Conservation (phyloP, 2,113 vertebrate species). For the Oncorhynchus mykiss region DNA sequence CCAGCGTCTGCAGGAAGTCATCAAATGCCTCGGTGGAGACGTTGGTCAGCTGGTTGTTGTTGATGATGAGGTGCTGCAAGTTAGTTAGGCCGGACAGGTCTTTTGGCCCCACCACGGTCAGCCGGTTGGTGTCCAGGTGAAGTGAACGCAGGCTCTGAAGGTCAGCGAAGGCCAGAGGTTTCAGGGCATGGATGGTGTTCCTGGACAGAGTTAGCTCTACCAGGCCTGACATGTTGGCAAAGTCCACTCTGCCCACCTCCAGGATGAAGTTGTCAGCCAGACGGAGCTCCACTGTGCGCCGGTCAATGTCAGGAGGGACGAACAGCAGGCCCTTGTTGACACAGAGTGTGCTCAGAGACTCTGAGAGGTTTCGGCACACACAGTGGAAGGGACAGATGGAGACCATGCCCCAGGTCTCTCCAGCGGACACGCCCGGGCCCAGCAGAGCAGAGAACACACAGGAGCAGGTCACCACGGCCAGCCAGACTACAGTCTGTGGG, state of each 20-base stretch:
- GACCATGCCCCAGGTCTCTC: slow-evolving; percentile 80
- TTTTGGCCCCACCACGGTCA: slow-evolving; percentile 77
- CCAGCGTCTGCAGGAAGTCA: slow-evolving; percentile 83
- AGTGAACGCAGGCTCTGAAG: slow-evolving; percentile 87
- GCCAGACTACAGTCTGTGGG: slow-evolving; percentile 6
- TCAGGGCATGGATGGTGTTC: slow-evolving; percentile 85
- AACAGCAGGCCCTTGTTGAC: slow-evolving; percentile 91
- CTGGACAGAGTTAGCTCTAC: slow-evolving; percentile 89
- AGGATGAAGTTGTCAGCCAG: slow-evolving; percentile 91
- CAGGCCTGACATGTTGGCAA: slow-evolving; percentile 88
- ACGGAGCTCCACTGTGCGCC: slow-evolving; percentile 87
- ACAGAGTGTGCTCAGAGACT: slow-evolving; percentile 89
- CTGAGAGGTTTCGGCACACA: slow-evolving; percentile 88
- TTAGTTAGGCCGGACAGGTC: slow-evolving; percentile 83
- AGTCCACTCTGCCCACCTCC: slow-evolving; percentile 81
- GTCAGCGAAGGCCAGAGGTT: slow-evolving; percentile 84
- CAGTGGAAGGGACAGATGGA: slow-evolving; percentile 87
- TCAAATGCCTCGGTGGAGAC: slow-evolving; percentile 81
- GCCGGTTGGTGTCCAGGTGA: slow-evolving; percentile 86
- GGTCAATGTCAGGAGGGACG: slow-evolving; percentile 86
- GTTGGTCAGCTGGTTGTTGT: slow-evolving; percentile 86
- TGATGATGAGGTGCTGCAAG: slow-evolving; percentile 88
- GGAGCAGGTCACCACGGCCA: slow-evolving; percentile 43
- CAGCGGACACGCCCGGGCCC: slow-evolving; percentile 51
- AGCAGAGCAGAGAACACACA: slow-evolving; percentile 16